These are phyloP conservation scores for Apamea crenata DNA, from an alignment of 2,888 invertebrate species.

Conservation along the genomic window DNA sequence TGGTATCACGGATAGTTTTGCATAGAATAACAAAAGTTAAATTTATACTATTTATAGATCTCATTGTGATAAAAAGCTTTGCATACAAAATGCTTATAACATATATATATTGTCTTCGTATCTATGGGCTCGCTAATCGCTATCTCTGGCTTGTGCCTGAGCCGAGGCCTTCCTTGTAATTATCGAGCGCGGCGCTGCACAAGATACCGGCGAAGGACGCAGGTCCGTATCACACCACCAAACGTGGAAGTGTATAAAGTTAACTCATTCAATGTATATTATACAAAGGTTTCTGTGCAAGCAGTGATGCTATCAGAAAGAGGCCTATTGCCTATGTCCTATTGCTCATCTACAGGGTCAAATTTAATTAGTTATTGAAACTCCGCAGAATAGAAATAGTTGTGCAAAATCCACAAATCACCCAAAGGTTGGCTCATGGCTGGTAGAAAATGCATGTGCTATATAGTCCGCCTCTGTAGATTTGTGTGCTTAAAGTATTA, in stretches of 20 bases:
- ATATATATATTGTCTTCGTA: background rate
- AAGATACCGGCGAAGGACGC: slow-evolving; percentile 34
- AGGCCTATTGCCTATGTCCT: background rate
- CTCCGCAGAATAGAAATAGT: no score
- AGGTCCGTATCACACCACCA: slow-evolving; percentile 1
- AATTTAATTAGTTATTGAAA: no score
- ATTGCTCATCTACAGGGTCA: no score
- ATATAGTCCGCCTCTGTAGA: no score
- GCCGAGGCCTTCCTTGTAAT: slow-evolving; percentile 30
- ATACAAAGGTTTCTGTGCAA: background rate
- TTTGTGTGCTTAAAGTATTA: no score
- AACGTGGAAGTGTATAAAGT: background rate
- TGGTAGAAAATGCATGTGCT: no score
- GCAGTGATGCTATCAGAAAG: background rate
- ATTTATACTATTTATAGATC: background rate
- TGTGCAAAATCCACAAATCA: no score
- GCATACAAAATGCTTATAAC: background rate
- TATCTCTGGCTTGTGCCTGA: slow-evolving; percentile 6
- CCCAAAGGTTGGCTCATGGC: no score
- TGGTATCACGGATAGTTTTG: background rate
- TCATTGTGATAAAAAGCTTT: background rate
- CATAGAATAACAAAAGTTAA: background rate
- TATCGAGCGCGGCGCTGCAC: slow-evolving; percentile 13
- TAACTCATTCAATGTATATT: background rate
- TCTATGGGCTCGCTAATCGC: slow-evolving; percentile 13